These are phyloP conservation scores for Oryzaephilus surinamensis DNA, from an alignment of 1,140 invertebrate genomes.

Conservation along the genomic window DNA sequence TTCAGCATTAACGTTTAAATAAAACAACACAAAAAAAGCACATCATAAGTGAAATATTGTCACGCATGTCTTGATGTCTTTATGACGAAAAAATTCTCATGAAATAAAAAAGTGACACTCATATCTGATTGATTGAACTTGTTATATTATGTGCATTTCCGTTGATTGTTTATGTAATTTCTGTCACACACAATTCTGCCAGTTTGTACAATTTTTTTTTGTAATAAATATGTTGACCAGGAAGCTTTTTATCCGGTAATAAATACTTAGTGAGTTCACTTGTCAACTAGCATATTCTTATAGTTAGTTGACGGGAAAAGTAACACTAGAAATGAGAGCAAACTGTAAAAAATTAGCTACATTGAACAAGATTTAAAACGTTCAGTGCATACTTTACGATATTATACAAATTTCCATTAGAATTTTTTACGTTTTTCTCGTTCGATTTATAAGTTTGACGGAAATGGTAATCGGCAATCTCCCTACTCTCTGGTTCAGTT, in stretches of 20 bases:
- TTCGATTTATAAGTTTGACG: too few relatives aligned
- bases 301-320: neutral
- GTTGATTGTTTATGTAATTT: slow-evolving; percentile 14
- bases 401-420: too few relatives aligned
- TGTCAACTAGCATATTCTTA: neutral
- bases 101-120: slow-evolving; percentile 4
- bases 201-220: too few relatives aligned
- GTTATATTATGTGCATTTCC: slow-evolving; percentile 9
- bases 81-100: slow-evolving; percentile 8
- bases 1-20: neutral
- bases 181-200: slow-evolving; percentile 9
- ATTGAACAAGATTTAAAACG: too few relatives aligned
- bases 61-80: slow-evolving; percentile 15
- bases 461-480: too few relatives aligned
- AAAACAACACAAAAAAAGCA: slow-evolving; percentile 9
- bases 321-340: neutral
- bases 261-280: too few relatives aligned
- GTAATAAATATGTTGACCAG: too few relatives aligned
- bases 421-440: too few relatives aligned
- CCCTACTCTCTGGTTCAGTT: too few relatives aligned
- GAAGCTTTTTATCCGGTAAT: too few relatives aligned
- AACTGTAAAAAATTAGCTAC: too few relatives aligned
- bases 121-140: slow-evolving; percentile 17
- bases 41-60: slow-evolving; percentile 19
- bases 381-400: too few relatives aligned